A percentile compares a stretch with the other conserved stretches of the same genome.
Evolutionary conservation across 2,888 invertebrate species (phyloP).

Genomic region (Hirtodrosophila duncani): DNA sequence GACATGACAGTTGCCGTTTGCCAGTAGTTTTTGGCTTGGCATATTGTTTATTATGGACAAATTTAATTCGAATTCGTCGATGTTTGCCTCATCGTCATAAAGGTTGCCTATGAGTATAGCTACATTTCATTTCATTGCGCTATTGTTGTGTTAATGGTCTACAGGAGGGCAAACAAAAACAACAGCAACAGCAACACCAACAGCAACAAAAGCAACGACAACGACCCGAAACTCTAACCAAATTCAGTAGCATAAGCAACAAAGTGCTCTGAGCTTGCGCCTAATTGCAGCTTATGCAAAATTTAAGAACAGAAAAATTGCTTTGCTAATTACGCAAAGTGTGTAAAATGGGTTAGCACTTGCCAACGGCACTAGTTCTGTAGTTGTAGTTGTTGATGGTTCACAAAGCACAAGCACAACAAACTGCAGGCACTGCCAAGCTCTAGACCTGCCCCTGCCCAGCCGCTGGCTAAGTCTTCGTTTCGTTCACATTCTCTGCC

Average conservation of each 20-base stretch:
- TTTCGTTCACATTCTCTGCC: conserved; percentile 5
- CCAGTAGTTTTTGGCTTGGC: conserved; percentile 28
- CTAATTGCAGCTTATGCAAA: conserved; percentile 58
- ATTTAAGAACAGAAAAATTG: conserved; percentile 57
- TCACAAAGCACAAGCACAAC: conserved; percentile 33
- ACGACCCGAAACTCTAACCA: too few relatives aligned
- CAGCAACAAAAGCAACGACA: background rate
- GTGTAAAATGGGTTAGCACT: conserved; percentile 63
- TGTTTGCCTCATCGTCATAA: conserved; percentile 19
- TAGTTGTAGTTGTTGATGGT: conserved; percentile 20
- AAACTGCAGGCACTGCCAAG: too few relatives aligned
- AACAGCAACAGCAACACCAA: background rate
- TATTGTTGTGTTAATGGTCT: conserved; percentile 52
- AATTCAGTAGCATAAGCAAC: background rate
- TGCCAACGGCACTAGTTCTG: conserved; percentile 44
- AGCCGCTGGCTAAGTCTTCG: conserved; percentile 51
- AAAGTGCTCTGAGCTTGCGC: conserved; percentile 30
- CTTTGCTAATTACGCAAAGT: conserved; percentile 65
- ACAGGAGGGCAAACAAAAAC: background rate
- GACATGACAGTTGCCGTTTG: conserved; percentile 47
- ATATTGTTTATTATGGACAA: conserved; percentile 60
- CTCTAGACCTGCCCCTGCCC: conserved; percentile 30
- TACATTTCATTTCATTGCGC: background rate
- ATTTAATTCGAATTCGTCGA: conserved; percentile 68
- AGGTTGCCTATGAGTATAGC: background rate